Evolutionary conservation across 2,888 invertebrate genomes (phyloP).

Genomic region (Pecten maximus): DNA sequence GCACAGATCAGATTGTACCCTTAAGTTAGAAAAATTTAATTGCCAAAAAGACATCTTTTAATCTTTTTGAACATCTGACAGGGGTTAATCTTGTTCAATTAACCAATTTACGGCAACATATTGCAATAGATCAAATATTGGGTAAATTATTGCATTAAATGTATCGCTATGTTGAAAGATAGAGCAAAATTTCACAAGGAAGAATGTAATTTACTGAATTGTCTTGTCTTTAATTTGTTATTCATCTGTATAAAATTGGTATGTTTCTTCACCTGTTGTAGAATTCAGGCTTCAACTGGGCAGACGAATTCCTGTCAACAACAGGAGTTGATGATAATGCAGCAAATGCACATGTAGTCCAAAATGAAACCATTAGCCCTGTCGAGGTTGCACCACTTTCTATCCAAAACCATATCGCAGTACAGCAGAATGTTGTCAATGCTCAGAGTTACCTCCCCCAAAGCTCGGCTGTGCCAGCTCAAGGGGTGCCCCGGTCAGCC

Average conservation of each 20-base stretch:
- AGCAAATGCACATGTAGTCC: background rate
- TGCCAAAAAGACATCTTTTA: too few species aligned
- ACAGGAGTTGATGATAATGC: conserved; percentile 50
- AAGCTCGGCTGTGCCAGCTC: conserved; percentile 12
- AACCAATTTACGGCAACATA: too few species aligned
- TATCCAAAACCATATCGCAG: conserved; percentile 40
- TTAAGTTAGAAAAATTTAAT: too few species aligned
- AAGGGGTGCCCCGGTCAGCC: background rate
- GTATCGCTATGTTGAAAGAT: too few species aligned
- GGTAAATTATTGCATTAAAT: too few species aligned
- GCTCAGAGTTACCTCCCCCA: conserved; percentile 31
- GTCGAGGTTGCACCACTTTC: conserved; percentile 39
- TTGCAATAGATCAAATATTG: too few species aligned
- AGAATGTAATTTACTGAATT: too few species aligned
- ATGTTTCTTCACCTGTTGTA: conserved; percentile 34
- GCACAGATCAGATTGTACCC: too few species aligned
- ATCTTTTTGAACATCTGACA: too few species aligned
- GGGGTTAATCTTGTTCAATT: too few species aligned
- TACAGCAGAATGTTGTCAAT: background rate
- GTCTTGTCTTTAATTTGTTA: too few species aligned
- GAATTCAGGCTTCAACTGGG: conserved; percentile 68
- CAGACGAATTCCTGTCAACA: conserved; percentile 70
- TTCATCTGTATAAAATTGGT: background rate
- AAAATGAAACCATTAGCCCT: conserved; percentile 36
- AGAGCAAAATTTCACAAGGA: too few species aligned